Conservation (phyloP, 2,888 invertebrate species). For the Biston stratarius region DNA sequence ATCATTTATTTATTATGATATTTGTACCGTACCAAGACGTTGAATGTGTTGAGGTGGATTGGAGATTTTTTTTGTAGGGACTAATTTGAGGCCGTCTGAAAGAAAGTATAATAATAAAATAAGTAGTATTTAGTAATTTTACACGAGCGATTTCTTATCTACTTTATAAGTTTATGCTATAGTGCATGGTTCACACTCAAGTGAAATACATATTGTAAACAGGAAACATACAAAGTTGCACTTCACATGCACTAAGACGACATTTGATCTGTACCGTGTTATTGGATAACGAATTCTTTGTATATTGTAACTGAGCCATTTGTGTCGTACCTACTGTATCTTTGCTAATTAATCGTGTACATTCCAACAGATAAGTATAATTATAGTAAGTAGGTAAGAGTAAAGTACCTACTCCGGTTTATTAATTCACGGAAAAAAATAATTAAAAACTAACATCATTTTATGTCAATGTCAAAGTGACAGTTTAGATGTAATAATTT, state of each 20-base stretch:
- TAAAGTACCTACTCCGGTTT: not conserved
- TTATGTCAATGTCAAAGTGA: too few species aligned
- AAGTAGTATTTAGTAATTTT: not conserved
- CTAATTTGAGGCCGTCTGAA: too few species aligned
- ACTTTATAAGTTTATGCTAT: constrained; percentile 7
- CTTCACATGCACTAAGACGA: constrained; percentile 5
- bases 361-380: not conserved
- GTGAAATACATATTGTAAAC: constrained; percentile 53
- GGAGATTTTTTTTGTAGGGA: too few species aligned
- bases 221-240: constrained; percentile 57
- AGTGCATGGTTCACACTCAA: constrained; percentile 18
- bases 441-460: too few species aligned
- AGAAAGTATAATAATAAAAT: too few species aligned
- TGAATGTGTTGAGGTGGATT: too few species aligned
- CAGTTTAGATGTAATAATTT: too few species aligned
- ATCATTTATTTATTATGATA: too few species aligned
- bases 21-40: too few species aligned
- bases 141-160: constrained; percentile 18
- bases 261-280: constrained; percentile 10
- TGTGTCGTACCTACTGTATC: constrained; percentile 15
- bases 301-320: constrained; percentile 26
- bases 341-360: constrained; percentile 23
- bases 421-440: too few species aligned
- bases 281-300: constrained; percentile 31
- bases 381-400: too few species aligned